Percentiles rank a stretch among this genome's conserved stretches.
Conservation (phyloP, 2,888 invertebrate species). For the Tuta absoluta region DNA sequence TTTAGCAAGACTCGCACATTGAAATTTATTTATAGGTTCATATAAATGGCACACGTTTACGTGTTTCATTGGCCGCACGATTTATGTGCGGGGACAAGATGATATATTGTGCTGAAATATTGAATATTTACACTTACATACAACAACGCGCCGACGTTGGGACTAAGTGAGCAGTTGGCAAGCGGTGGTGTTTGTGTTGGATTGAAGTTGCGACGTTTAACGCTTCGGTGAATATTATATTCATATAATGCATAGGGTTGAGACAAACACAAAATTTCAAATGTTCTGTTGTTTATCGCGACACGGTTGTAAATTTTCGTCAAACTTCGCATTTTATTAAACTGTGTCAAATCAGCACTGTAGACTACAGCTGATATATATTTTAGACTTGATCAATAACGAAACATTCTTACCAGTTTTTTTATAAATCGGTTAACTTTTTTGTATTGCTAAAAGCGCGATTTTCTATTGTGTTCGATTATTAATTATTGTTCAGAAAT, state of each 20-base stretch:
- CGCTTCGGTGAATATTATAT: slow-evolving; percentile 1
- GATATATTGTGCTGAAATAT: slow-evolving; percentile 46
- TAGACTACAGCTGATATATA: too few species aligned
- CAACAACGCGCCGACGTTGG: background rate
- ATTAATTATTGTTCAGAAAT: slow-evolving; percentile 63
- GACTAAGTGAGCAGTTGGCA: slow-evolving; percentile 3
- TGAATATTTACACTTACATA: slow-evolving; percentile 39
- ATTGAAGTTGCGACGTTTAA: background rate
- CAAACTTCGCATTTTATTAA: too few species aligned
- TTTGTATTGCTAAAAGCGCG: too few species aligned
- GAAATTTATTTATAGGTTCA: slow-evolving; percentile 70
- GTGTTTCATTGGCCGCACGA: slow-evolving; percentile 57
- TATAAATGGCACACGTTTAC: slow-evolving; percentile 62
- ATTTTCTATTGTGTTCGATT: slow-evolving; percentile 63
- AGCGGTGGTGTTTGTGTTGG: background rate
- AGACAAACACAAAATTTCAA: too few species aligned
- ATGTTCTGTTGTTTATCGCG: too few species aligned
- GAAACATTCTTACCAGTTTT: too few species aligned
- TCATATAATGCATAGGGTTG: background rate
- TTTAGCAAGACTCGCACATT: slow-evolving; percentile 67
- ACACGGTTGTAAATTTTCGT: too few species aligned
- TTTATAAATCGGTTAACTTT: too few species aligned
- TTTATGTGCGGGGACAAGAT: slow-evolving; percentile 49
- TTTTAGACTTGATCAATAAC: too few species aligned
- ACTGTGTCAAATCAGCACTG: too few species aligned